Evolutionary conservation across 2,888 invertebrate species (phyloP).

Genomic region (Xestobium rufovillosum): DNA sequence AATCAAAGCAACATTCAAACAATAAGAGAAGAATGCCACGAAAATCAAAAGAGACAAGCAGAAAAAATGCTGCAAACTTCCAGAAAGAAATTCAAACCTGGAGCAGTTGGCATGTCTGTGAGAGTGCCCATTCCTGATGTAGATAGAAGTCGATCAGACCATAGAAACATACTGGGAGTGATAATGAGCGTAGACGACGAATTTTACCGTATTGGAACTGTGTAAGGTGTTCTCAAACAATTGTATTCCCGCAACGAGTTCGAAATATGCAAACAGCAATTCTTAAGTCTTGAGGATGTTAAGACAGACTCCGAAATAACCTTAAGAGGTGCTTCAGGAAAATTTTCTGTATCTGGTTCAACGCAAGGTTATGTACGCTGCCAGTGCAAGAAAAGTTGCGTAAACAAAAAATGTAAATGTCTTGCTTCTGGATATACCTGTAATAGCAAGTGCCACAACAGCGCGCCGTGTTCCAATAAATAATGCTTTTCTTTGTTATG

Average conservation of each 20-base stretch:
- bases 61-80: no score
- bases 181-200: no score
- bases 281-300: conserved; percentile 4
- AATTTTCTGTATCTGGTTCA: conserved; percentile 7
- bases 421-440: conserved; percentile 5
- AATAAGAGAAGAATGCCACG: not conserved
- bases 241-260: conserved; percentile 3
- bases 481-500: conserved; percentile 2
- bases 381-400: conserved; percentile 6
- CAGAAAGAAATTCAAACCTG: no score
- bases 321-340: conserved; percentile 6
- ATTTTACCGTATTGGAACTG: conserved; percentile 5
- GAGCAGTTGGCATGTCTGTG: no score
- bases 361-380: conserved; percentile 7
- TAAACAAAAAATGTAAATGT: conserved; percentile 5
- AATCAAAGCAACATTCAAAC: not conserved
- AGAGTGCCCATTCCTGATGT: no score
- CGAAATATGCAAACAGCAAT: conserved; percentile 7
- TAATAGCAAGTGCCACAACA: conserved; percentile 7
- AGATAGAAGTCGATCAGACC: conserved; percentile 8
- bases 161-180: conserved; percentile 5
- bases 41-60: no score
- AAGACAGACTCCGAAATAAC: conserved; percentile 8
- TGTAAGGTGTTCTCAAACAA: conserved; percentile 7
- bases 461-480: conserved; percentile 5